These are phyloP conservation scores for Zaprionus camerounensis DNA, from an alignment of 1,140 invertebrate genomes.

Conservation along the genomic window DNA sequence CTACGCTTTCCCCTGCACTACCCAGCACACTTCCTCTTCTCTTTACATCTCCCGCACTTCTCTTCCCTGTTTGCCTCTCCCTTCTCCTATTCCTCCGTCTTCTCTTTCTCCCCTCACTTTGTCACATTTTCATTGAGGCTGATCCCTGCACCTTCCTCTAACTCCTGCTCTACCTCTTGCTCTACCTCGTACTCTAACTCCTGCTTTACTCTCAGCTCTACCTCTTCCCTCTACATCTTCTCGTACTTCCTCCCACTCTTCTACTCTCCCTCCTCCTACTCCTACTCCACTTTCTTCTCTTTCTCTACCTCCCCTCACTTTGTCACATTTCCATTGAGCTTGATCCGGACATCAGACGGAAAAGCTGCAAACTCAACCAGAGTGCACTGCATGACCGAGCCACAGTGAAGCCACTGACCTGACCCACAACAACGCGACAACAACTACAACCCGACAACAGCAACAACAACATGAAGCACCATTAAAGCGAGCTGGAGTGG, in stretches of 20 bases:
- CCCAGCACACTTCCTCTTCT: too few species aligned
- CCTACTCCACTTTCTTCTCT: not conserved
- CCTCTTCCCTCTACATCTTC: not conserved
- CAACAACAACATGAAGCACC: conserved; percentile 29
- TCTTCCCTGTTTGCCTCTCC: not conserved
- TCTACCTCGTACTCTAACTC: not conserved
- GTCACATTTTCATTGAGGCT: too few species aligned
- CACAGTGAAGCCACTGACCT: conserved; percentile 34
- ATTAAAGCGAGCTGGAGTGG: conserved; percentile 15
- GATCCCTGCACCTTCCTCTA: too few species aligned
- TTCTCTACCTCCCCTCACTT: conserved; percentile 3
- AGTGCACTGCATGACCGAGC: conserved; percentile 39
- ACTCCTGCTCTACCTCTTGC: too few species aligned
- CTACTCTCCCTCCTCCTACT: not conserved
- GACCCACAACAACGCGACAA: conserved; percentile 6
- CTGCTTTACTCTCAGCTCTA: not conserved
- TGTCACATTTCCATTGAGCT: conserved; percentile 55
- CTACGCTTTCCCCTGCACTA: too few species aligned
- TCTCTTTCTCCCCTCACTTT: too few species aligned
- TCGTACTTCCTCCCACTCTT: not conserved
- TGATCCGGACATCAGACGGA: conserved; percentile 49
- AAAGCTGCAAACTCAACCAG: conserved; percentile 27
- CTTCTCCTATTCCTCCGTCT: too few species aligned
- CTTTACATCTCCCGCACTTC: not conserved
- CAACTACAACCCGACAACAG: conserved; percentile 18